These are phyloP conservation scores for Desmodus rotundus DNA, from an alignment of 2,113 vertebrate species.

Conservation along the genomic window DNA sequence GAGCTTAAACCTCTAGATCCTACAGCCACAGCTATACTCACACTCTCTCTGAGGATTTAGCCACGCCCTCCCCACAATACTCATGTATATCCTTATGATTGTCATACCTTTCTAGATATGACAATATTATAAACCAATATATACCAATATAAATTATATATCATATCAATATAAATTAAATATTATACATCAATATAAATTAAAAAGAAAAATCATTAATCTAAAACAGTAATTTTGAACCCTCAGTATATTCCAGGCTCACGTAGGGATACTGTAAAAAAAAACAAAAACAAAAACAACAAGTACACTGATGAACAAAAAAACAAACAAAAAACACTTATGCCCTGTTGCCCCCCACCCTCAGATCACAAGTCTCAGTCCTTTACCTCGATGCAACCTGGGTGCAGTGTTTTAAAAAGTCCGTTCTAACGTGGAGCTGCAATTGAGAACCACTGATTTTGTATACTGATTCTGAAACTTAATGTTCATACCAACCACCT, in stretches of 20 bases:
- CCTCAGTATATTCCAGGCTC: neutral
- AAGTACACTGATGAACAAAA: neutral
- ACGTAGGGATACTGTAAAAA: neutral
- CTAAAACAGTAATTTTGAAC: constrained; percentile 12
- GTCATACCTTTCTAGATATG: neutral
- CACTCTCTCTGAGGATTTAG: neutral
- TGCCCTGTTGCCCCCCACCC: too few species aligned
- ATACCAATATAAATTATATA: neutral
- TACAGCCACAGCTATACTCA: neutral
- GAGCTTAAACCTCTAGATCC: neutral
- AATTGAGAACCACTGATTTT: neutral
- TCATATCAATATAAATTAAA: constrained; percentile 8
- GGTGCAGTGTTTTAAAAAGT: neutral
- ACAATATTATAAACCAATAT: too few species aligned
- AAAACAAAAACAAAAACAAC: neutral
- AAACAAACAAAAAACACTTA: neutral
- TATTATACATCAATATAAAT: neutral
- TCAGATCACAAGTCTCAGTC: neutral
- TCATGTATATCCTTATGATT: neutral
- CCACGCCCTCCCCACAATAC: neutral
- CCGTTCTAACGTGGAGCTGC: neutral
- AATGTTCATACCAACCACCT: neutral
- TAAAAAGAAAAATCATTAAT: neutral
- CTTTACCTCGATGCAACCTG: neutral
- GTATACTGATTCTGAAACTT: neutral